Base-by-base conservation (phyloP, 2,888 invertebrate species). In the Therioaphis trifolii region DNA sequence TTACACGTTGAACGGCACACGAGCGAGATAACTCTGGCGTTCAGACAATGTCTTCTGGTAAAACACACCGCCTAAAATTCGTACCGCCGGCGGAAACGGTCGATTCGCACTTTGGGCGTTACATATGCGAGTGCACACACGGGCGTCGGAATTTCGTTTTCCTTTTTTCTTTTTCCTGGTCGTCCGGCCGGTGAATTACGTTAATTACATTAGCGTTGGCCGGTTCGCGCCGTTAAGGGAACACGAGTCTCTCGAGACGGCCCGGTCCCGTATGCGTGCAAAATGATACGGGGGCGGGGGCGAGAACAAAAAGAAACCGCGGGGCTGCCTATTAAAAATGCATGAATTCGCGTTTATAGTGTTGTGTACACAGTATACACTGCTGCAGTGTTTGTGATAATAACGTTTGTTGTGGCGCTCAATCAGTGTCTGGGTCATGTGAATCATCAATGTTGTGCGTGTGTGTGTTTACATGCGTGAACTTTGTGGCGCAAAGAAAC, bases 371-470 rank as follows among this genome's bases (percentile, higher is more conserved):
- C n/a, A n/a, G n/a, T n/a, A 21, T 27, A 61, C 11, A 27, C 1
- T 35, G 27, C 24, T 24, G 55, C 43, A 43, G n/a, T n/a, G n/a
- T n/a, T n/a, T n/a, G n/a, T n/a, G n/a, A 40, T 55, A 78, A 78
- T 78, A 78, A 78, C 68, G 43, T 55, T 55, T 43, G 71, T 79
- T 71, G 79, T 79, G n/a, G n/a, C n/a, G n/a, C 43, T 79, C 29
- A 71, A 43, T 55, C 4, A 52, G 24, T 55, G 66, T 49, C 66
- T 52, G 35, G 52, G 27, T 66, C 12, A 29, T 49, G 68, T 35
- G 15, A n/a, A 46, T 58, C 24, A 24, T 40, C 58, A 75, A 35
- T 52, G 21, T 71, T 14, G 43, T 61, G 27, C 24, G 61, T 40
- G 21, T 74, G 24, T 24, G 63, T 63, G 29, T 35, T n/a, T 74